These are phyloP conservation scores for Scyliorhinus canicula DNA, from an alignment of 2,797 vertebrate genomes.

Conservation along the genomic window DNA sequence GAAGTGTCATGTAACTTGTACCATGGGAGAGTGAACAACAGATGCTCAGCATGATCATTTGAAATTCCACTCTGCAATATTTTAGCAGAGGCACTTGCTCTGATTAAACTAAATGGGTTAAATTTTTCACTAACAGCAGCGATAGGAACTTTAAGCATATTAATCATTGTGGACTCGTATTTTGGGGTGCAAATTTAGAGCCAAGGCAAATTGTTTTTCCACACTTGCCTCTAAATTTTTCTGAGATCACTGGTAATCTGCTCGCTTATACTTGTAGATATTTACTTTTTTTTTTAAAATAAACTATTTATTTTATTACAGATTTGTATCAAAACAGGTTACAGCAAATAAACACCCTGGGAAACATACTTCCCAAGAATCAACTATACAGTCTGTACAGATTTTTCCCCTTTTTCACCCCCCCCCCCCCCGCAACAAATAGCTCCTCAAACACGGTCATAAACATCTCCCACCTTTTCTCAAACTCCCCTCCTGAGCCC, in stretches of 20 bases:
- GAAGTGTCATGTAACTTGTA: background rate
- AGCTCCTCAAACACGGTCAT: too few relatives aligned
- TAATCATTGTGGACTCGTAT: background rate
- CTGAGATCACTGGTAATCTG: background rate
- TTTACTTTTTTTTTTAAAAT: too few relatives aligned
- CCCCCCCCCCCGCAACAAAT: too few relatives aligned
- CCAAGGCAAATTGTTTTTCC: background rate
- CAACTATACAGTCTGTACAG: too few relatives aligned
- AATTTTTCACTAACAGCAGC: background rate
- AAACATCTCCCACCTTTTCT: too few relatives aligned
- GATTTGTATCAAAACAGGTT: too few relatives aligned
- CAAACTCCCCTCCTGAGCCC: too few relatives aligned
- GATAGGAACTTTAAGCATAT: background rate
- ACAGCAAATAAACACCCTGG: too few relatives aligned
- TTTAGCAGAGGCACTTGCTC: background rate
- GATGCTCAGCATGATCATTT: background rate
- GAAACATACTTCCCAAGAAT: too few relatives aligned
- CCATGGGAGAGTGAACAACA: background rate
- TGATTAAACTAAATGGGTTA: background rate
- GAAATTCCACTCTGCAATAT: slow-evolving; percentile 9
- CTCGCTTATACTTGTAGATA: background rate
- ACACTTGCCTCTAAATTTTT: background rate
- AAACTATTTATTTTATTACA: too few relatives aligned
- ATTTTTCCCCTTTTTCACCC: too few relatives aligned
- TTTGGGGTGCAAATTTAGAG: background rate